phyloP scores from a whole-genome alignment of 2,888 invertebrate genomes.

The Parnassius glacialis region DNA sequence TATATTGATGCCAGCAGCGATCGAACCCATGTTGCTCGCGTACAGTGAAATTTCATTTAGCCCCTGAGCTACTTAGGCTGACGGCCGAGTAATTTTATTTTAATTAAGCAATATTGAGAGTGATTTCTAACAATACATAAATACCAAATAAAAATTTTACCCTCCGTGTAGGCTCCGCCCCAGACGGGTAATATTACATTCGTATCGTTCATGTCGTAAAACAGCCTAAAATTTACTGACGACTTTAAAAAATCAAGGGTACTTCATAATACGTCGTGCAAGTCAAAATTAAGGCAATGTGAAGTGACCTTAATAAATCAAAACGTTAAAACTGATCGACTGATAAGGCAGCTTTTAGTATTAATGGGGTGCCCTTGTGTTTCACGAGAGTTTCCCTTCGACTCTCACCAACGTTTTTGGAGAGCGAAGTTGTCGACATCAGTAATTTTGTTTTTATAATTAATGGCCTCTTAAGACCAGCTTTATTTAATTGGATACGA shows the following conservation, averaged over 20 bases:
- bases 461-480: slow-evolving; percentile 19
- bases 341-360: slow-evolving; percentile 57
- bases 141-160: too few species aligned
- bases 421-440: slow-evolving; percentile 21
- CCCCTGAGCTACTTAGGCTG: too few species aligned
- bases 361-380: slow-evolving; percentile 57
- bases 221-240: slow-evolving; percentile 3
- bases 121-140: too few species aligned
- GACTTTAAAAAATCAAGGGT: slow-evolving; percentile 2
- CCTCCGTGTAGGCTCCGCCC: too few species aligned
- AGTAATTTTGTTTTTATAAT: slow-evolving; percentile 22
- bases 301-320: slow-evolving; percentile 55
- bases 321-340: slow-evolving; percentile 51
- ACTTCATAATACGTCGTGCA: slow-evolving; percentile 7
- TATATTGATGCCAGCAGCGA: too few species aligned
- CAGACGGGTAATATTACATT: too few species aligned
- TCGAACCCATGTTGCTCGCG: too few species aligned
- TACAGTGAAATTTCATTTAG: too few species aligned
- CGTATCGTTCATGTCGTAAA: too few species aligned
- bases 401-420: slow-evolving; percentile 17
- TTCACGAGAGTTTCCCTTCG: slow-evolving; percentile 50
- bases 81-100: too few species aligned
- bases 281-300: slow-evolving; percentile 29
- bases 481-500: slow-evolving; percentile 12
- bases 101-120: too few species aligned